A percentile compares a stretch with the other conserved stretches of the same genome.
These are phyloP conservation scores for Lasioglossum villosulum DNA, from an alignment of 2,888 invertebrate genomes.

Conservation along the genomic window DNA sequence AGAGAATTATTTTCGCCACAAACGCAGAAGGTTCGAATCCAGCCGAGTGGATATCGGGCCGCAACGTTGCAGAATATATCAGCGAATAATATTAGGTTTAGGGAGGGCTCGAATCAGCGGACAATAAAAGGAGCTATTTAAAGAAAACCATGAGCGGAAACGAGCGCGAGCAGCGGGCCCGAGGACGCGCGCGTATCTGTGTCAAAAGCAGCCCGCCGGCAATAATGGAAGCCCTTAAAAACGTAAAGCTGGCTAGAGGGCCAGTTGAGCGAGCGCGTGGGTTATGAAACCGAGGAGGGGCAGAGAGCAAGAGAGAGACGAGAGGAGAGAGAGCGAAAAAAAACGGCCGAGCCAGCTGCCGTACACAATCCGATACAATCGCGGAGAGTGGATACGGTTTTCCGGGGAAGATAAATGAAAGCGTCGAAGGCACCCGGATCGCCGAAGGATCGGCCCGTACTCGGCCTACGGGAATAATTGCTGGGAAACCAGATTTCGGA, in stretches of 20 bases:
- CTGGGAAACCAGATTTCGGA: conserved; percentile 60
- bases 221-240: conserved; percentile 81
- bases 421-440: conserved; percentile 11
- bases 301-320: conserved; percentile 60
- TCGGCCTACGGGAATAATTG: conserved; percentile 28
- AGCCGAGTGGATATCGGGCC: not conserved
- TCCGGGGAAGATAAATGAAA: conserved; percentile 46
- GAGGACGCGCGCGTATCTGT: conserved; percentile 71
- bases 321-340: conserved; percentile 43
- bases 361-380: conserved; percentile 79
- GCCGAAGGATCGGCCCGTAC: not conserved
- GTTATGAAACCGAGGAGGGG: conserved; percentile 55
- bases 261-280: conserved; percentile 64
- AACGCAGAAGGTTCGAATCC: not conserved
- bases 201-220: conserved; percentile 79
- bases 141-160: conserved; percentile 26
- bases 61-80: not conserved
- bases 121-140: conserved; percentile 11
- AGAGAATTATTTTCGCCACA: not conserved
- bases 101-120: not conserved
- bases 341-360: conserved; percentile 79
- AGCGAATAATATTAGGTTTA: not conserved
- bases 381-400: conserved; percentile 51
- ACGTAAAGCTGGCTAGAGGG: conserved; percentile 71
- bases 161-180: conserved; percentile 53